phyloP scores from a whole-genome alignment of 1,140 invertebrate genomes.

The Aphaenogaster ashmeadi region DNA sequence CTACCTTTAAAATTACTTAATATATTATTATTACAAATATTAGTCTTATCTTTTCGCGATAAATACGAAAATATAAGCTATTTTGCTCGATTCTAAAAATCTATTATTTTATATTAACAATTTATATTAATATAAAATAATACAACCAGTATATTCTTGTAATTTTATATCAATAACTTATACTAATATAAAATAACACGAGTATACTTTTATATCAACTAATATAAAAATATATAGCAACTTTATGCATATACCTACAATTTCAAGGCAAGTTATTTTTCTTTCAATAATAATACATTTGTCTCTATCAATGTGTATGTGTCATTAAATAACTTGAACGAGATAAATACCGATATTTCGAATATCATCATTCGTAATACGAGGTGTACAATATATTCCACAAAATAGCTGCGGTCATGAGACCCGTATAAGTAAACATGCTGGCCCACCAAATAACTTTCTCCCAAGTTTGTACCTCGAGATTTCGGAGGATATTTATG shows the following conservation, averaged over 20 bases:
- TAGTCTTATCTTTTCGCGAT: neutral
- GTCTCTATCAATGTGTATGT: neutral
- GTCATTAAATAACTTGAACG: neutral
- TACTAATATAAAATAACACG: neutral
- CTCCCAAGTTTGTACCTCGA: slow-evolving; percentile 95
- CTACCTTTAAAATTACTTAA: slow-evolving; percentile 30
- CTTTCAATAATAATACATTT: slow-evolving; percentile 12
- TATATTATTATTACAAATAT: neutral
- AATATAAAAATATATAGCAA: slow-evolving; percentile 34
- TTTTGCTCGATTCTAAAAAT: neutral
- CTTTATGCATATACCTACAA: slow-evolving; percentile 33
- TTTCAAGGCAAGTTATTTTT: neutral
- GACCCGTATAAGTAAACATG: slow-evolving; percentile 91
- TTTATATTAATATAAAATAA: slow-evolving; percentile 23
- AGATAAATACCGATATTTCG: slow-evolving; percentile 11
- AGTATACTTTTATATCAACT: neutral
- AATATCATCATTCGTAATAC: slow-evolving; percentile 71
- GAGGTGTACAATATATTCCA: slow-evolving; percentile 90
- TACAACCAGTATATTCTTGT: neutral
- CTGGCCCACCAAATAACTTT: slow-evolving; percentile 94
- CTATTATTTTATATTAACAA: slow-evolving; percentile 20
- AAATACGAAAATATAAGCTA: slow-evolving; percentile 37
- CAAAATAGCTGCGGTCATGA: slow-evolving; percentile 92
- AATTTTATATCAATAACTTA: neutral
- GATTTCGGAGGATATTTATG: slow-evolving; percentile 96